Evolutionary conservation across 2,888 invertebrate genomes (phyloP).

Genomic region (Conops quadrifasciatus): DNA sequence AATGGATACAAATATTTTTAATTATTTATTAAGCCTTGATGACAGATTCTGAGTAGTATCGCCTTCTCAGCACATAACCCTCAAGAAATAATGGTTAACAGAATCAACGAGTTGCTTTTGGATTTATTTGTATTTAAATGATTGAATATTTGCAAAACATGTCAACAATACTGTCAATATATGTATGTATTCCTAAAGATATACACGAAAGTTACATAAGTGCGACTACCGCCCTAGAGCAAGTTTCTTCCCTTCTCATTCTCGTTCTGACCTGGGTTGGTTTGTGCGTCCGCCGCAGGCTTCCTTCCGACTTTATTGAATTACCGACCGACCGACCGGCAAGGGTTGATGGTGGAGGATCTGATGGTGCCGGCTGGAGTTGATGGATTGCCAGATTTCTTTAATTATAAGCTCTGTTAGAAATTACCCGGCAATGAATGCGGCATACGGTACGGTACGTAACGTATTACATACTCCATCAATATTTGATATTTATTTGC

Average conservation of each 20-base stretch:
- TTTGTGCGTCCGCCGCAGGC: no score
- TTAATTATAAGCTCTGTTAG: conserved; percentile 34
- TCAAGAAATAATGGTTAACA: not conserved
- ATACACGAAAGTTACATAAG: not conserved
- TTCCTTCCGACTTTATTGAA: conserved; percentile 1
- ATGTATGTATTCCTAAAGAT: not conserved
- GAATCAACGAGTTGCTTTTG: not conserved
- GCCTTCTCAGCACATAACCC: not conserved
- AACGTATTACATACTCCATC: no score
- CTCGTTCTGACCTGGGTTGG: not conserved
- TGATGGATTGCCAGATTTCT: conserved; percentile 19
- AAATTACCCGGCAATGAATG: conserved; percentile 23
- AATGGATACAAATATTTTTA: not conserved
- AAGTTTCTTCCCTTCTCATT: not conserved
- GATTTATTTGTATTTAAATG: conserved; percentile 9
- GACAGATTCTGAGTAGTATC: not conserved
- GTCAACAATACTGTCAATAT: not conserved
- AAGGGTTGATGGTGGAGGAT: no score
- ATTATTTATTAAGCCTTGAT: no score
- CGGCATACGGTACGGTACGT: conserved; percentile 3
- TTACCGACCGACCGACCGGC: not conserved
- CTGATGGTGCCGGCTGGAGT: no score
- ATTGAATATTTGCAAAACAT: conserved; percentile 12
- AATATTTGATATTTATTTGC: conserved; percentile 31
- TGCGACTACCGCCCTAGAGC: not conserved